Evolutionary conservation across 2,113 vertebrate species (phyloP), one percentile per base, ranked within the genome.

Genomic region (Bubo blakistoni): DNA sequence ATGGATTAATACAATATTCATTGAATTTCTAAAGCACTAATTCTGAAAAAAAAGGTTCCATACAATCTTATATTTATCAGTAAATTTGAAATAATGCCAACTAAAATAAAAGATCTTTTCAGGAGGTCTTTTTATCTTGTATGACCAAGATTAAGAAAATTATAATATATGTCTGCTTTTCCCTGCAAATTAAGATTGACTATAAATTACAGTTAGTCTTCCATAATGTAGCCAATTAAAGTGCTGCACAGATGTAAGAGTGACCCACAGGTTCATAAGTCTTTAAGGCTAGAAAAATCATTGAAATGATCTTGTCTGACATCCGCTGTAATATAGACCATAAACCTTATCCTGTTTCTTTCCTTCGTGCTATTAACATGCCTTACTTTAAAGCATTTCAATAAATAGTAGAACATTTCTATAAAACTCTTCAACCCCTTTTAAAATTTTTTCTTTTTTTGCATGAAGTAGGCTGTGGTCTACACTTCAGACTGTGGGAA

Each of bases 151-250:
- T 81, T 58, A 67, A 58, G 34, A 69, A 79, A 67, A 78, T 42
- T 1, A 27, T 0, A 0, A 34, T 47, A 11, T 10, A 36, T 30
- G 9, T 44, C 19, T 62, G 1, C 3, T 78, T 91, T 76, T 66
- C 30, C 11, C 34, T 2, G 0, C 3, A 52, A 81, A 81, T 47
- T 49, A 71, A 81, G 18, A 10, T 6, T 38, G 6, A 42, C 3
- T 62, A 16, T 54, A 66, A 78, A 59, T 67, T 52, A 57, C 3
- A 13, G 7, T 49, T 26, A 40, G 13, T 47, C 13, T 71, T 46
- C 14, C 10, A 10, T 40, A 40, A 70, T 11, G 11, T 25, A 74
- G 8, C 3, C 44, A 91, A 54, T 25, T 59, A 51, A 74, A 79
- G 15, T 36, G 3, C 16, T 82, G 24, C 13, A 79, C 25, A 84